Conservation (phyloP, 1,140 invertebrate species). For the Drosophila athabasca region DNA sequence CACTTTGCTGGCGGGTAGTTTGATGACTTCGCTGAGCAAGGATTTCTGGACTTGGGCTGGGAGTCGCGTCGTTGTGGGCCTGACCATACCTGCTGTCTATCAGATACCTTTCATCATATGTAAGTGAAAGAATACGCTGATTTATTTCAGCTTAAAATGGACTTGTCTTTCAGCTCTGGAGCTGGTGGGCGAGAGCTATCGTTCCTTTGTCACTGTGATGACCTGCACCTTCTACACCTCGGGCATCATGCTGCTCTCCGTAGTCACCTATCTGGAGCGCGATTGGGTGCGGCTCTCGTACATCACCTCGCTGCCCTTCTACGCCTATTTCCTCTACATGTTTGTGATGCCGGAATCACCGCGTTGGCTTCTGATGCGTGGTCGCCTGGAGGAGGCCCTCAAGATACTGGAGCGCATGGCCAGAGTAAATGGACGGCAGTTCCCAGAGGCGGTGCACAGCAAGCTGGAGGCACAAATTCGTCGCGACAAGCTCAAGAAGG, state of each 20-base stretch:
- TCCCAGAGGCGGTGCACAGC: conserved; percentile 89
- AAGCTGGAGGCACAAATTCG: conserved; percentile 87
- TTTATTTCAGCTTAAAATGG: background rate
- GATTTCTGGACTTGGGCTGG: conserved; percentile 93
- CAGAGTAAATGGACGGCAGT: conserved; percentile 89
- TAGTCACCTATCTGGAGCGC: conserved; percentile 91
- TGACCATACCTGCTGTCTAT: conserved; percentile 96
- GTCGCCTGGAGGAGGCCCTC: conserved; percentile 91
- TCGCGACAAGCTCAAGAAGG: conserved; percentile 84
- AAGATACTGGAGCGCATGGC: conserved; percentile 90
- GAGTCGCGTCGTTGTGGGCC: conserved; percentile 90
- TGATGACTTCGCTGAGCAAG: conserved; percentile 89
- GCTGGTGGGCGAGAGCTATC: conserved; percentile 94
- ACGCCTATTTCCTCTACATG: conserved; percentile 93
- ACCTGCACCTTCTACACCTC: conserved; percentile 95
- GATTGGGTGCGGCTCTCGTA: conserved; percentile 92
- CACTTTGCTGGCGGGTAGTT: conserved; percentile 90
- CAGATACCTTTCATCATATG: conserved; percentile 97
- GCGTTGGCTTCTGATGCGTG: conserved; percentile 92
- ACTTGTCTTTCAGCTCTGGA: conserved; percentile 89
- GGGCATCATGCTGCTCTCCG: conserved; percentile 91
- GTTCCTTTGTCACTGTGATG: conserved; percentile 95
- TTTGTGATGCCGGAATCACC: conserved; percentile 93
- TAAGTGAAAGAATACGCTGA: conserved; percentile 83
- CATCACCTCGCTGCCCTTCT: conserved; percentile 92